phyloP scores from a whole-genome alignment of 35 echinoderm and acorn worm species.

The Chiridota heheva region DNA sequence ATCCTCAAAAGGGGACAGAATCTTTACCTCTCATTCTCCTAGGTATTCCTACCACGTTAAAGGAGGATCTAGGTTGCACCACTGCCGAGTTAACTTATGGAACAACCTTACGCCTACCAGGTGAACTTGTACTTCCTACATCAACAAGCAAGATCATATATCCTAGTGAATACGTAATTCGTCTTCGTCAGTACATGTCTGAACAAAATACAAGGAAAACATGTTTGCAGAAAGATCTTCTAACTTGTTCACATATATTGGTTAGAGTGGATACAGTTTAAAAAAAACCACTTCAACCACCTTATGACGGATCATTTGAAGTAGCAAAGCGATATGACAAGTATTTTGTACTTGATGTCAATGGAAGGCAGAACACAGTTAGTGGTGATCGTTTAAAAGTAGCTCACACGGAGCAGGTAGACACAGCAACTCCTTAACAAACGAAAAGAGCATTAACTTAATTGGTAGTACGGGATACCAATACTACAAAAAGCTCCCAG shows the following conservation, averaged over 20 bases:
- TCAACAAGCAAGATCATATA: not conserved
- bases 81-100: no score
- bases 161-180: conserved; percentile 41
- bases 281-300: conserved; percentile 43
- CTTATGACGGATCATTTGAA: conserved; percentile 30
- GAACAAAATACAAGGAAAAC: no score
- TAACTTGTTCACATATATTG: not conserved
- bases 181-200: conserved; percentile 24
- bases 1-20: conserved; percentile 32
- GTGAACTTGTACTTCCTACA: conserved; percentile 29
- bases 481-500: no score
- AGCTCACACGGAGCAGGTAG: not conserved
- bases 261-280: conserved; percentile 18
- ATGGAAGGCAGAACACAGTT: conserved; percentile 47
- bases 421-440: not conserved
- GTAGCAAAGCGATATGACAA: conserved; percentile 36
- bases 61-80: no score
- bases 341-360: conserved; percentile 39
- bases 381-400: conserved; percentile 51
- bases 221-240: not conserved
- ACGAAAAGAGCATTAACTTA: no score
- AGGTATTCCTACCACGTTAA: no score
- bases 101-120: no score
- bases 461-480: no score
- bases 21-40: conserved; percentile 41